These are phyloP conservation scores for Blastobasis lacticolella DNA, from an alignment of 2,888 invertebrate genomes.

Conservation along the genomic window DNA sequence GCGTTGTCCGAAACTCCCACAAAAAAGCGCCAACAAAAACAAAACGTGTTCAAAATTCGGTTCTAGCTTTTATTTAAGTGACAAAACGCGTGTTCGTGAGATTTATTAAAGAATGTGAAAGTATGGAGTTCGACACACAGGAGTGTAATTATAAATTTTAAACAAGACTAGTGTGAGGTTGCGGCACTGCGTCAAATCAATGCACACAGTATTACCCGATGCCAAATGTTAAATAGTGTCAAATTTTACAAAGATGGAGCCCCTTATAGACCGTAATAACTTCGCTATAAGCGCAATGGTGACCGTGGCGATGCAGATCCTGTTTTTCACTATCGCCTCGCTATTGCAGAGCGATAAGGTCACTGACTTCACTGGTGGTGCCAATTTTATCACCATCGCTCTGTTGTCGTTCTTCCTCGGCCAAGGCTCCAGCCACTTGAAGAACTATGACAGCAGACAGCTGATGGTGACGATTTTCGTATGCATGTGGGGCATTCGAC, in stretches of 20 bases:
- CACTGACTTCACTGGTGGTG: conserved; percentile 94
- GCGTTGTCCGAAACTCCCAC: conserved; percentile 4
- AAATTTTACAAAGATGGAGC: conserved; percentile 72
- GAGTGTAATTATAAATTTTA: conserved; percentile 12
- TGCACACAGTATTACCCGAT: conserved; percentile 35
- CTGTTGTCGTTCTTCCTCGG: conserved; percentile 90
- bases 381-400: conserved; percentile 93
- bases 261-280: conserved; percentile 87
- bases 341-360: conserved; percentile 91
- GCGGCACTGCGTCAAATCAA: conserved; percentile 59
- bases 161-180: conserved; percentile 23
- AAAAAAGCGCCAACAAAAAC: background rate
- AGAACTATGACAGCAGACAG: conserved; percentile 90
- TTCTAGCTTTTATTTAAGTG: no score
- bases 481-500: conserved; percentile 89
- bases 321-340: conserved; percentile 91
- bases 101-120: no score
- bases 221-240: conserved; percentile 49
- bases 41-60: no score
- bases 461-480: conserved; percentile 93
- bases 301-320: conserved; percentile 87
- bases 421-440: conserved; percentile 79
- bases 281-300: conserved; percentile 91
- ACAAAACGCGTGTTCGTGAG: no score
- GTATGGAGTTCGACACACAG: conserved; percentile 1